Base-by-base conservation (phyloP, 2,113 vertebrate species). In the Suncus etruscus region DNA sequence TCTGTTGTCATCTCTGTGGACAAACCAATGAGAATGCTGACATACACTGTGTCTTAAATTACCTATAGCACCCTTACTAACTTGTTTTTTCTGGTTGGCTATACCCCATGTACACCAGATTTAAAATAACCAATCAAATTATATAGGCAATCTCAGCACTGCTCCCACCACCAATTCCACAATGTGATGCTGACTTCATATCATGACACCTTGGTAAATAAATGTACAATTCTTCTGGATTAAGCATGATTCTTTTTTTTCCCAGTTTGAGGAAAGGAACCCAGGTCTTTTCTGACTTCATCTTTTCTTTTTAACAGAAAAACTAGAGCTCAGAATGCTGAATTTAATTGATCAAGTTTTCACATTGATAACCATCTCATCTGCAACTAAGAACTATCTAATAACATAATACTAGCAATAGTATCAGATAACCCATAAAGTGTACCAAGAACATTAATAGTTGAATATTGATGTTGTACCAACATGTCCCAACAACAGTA, bases 221-320 rank as follows among this genome's bases (percentile, higher is more conserved):
- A 29, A 58, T 75, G 58, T 39, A 61, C 1, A 83, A 6, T 85
- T 5, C 22, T 91, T 76, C 72, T 31, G 11, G n/a, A 92, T 9
- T 50, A 89, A 89, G 9, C 48, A 70, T n/a, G 16, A 78, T 51
- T 72, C 54, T 4, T 54, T 54, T 54, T 54, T 12, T 54, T 54
- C 11, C 54, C 54, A 54, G 12, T 54, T 54, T 14, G 1, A 14
- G 54, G 54, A 16, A 54, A 15, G 8, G 54, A 14, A 54, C 54
- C 54, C 54, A 54, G 54, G 12, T 54, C 54, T 54, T 54, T 16
- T 16, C 12, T 14, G 18, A 14, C 3, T 16, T 14, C 11, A 14
- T 10, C 54, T 48, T 69, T 74, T 61, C 32, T 70, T 78, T 90
- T 81, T 77, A 93, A 74, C 4, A 79, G 29, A 89, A 93, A 83